Percentiles rank a stretch among this genome's conserved stretches.
Evolutionary conservation across 2,888 invertebrate genomes (phyloP).

Genomic region (Hyles lineata): DNA sequence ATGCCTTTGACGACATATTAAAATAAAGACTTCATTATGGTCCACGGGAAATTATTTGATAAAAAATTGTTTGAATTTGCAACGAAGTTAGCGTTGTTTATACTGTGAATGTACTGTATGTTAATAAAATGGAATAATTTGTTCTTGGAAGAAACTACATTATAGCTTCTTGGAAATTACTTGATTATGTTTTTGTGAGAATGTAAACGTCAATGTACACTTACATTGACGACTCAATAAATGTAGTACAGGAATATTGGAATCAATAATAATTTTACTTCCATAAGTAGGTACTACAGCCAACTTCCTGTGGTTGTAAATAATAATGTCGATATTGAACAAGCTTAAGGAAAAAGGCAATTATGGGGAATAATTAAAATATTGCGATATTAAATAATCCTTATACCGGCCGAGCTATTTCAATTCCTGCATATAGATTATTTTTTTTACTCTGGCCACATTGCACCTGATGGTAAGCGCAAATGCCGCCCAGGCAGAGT

Average conservation of each 20-base stretch:
- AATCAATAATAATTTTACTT: too few relatives aligned
- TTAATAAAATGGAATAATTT: background rate
- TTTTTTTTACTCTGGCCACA: too few relatives aligned
- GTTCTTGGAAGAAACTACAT: conserved; percentile 10
- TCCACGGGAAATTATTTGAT: conserved; percentile 16
- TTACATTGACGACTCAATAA: background rate
- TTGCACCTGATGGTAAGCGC: too few relatives aligned
- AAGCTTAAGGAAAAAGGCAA: too few relatives aligned
- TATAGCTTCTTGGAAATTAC: conserved; percentile 1
- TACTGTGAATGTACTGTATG: background rate
- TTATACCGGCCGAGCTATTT: too few relatives aligned
- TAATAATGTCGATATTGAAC: too few relatives aligned
- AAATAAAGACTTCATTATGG: conserved; percentile 2
- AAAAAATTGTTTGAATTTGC: background rate
- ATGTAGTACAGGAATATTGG: background rate
- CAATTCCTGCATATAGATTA: too few relatives aligned
- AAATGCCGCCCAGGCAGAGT: too few relatives aligned
- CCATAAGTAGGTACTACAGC: too few relatives aligned
- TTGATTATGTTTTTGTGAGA: background rate
- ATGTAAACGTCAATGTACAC: background rate
- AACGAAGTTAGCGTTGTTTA: background rate
- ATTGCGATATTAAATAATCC: too few relatives aligned
- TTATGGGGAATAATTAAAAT: too few relatives aligned
- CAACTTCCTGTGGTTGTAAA: too few relatives aligned
- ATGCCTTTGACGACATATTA: conserved; percentile 9